These are phyloP conservation scores for Lamprologus ornatipinnis DNA, from an alignment of 2,113 vertebrate species.

Conservation along the genomic window DNA sequence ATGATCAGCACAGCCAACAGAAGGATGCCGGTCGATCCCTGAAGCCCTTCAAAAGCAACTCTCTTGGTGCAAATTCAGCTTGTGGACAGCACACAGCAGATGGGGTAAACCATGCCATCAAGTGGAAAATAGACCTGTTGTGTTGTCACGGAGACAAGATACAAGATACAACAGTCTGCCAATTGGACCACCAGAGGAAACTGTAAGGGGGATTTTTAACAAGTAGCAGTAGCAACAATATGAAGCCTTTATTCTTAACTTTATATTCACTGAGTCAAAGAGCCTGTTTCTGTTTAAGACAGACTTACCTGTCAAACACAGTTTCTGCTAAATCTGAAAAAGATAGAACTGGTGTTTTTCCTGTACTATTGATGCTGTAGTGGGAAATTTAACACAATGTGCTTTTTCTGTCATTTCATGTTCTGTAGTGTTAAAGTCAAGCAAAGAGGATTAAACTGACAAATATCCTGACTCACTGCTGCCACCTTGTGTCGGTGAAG, in stretches of 20 bases:
- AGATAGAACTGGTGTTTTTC: neutral
- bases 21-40: conserved; percentile 49
- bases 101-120: conserved; percentile 68
- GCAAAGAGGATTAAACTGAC: neutral
- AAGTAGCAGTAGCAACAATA: neutral
- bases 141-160: conserved; percentile 61
- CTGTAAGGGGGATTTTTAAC: neutral
- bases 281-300: neutral
- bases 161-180: conserved; percentile 30
- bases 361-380: neutral
- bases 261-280: neutral
- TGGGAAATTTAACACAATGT: neutral
- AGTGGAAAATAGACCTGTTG: conserved; percentile 73
- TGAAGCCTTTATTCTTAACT: neutral
- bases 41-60: conserved; percentile 47
- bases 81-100: conserved; percentile 62
- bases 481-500: conserved; percentile 46
- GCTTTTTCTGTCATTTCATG: neutral
- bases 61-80: conserved; percentile 58
- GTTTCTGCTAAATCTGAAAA: neutral
- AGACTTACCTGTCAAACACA: neutral
- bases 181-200: conserved; percentile 41
- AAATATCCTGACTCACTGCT: conserved; percentile 40
- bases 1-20: conserved; percentile 36
- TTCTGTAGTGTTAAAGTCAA: neutral